phyloP scores from a whole-genome alignment of 2,888 invertebrate species.

The Drosophila monieri region DNA sequence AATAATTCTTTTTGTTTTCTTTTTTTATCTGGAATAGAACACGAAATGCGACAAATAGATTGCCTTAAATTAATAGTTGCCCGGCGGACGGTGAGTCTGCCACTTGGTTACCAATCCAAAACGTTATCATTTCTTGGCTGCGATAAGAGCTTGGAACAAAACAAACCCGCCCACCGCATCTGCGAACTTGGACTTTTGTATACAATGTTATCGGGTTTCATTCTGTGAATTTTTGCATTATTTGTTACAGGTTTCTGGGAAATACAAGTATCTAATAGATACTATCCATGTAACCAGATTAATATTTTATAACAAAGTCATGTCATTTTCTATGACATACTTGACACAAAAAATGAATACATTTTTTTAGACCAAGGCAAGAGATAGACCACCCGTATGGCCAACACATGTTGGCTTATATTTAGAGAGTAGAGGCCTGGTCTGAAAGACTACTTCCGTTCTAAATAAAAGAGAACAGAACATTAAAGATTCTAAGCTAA shows the following conservation, averaged over 20 bases:
- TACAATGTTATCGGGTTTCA: constrained; percentile 33
- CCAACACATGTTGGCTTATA: constrained; percentile 26
- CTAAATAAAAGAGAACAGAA: background rate
- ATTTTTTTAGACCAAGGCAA: constrained; percentile 8
- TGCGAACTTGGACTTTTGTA: constrained; percentile 1
- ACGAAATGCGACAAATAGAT: constrained; percentile 30
- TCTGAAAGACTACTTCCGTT: background rate
- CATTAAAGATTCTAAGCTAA: constrained; percentile 26
- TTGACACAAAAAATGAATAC: background rate
- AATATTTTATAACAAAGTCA: no score
- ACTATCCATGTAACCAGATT: no score
- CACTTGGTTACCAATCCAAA: constrained; percentile 36
- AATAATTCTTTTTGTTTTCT: constrained; percentile 22
- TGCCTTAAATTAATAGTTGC: constrained; percentile 57
- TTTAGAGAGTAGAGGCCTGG: no score
- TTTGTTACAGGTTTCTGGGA: background rate
- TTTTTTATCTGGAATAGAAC: constrained; percentile 40
- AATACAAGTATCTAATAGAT: no score
- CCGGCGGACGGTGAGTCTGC: constrained; percentile 1
- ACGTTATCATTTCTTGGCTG: constrained; percentile 40
- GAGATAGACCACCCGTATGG: constrained; percentile 13
- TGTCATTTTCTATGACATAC: background rate
- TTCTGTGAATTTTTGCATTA: background rate
- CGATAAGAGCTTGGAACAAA: constrained; percentile 27
- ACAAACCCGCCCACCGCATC: constrained; percentile 14